A percentile compares a stretch with the other conserved stretches of the same genome.
phyloP scores from a whole-genome alignment of 2,113 vertebrate species.

The Lophura nycthemera region DNA sequence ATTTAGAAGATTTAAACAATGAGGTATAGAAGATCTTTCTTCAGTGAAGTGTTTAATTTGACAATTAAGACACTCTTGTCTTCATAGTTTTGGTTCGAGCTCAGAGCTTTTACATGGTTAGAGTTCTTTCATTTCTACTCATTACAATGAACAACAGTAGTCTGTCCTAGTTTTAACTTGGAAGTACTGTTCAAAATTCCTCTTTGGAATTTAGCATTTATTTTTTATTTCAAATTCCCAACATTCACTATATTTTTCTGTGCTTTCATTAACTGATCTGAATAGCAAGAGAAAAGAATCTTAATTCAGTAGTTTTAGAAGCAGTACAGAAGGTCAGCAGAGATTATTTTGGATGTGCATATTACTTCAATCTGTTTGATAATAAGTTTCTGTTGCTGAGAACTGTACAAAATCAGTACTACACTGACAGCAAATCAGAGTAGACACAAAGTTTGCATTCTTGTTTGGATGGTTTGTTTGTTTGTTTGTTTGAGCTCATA shows the following conservation, averaged over 20 bases:
- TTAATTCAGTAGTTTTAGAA: background rate
- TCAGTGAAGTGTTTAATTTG: background rate
- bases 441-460: background rate
- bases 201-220: background rate
- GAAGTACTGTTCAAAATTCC: background rate
- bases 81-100: background rate
- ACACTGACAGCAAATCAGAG: background rate
- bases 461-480: background rate
- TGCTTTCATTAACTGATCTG: background rate
- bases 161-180: background rate
- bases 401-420: background rate
- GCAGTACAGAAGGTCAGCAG: background rate
- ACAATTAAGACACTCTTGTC: background rate
- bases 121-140: background rate
- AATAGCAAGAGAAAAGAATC: background rate
- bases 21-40: background rate
- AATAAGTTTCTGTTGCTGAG: background rate
- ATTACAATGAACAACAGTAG: background rate
- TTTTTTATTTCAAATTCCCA: background rate
- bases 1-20: background rate
- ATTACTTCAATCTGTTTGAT: background rate
- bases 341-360: background rate
- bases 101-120: background rate
- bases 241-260: background rate
- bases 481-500: background rate